Evolutionary conservation across 2,113 vertebrate species (phyloP).

Genomic region (Neolamprologus ventralis): DNA sequence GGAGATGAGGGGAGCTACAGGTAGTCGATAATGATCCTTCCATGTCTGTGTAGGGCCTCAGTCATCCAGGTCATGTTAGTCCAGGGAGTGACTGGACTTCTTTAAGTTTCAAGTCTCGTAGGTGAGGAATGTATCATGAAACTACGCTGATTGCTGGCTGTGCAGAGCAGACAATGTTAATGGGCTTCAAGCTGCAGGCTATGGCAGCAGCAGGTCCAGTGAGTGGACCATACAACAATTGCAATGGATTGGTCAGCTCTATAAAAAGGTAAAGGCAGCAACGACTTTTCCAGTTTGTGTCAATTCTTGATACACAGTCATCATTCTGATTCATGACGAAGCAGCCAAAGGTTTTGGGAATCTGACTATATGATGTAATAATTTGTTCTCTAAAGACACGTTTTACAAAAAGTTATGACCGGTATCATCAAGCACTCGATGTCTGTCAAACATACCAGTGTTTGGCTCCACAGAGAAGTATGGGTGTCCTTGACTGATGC

Average conservation of each 20-base stretch:
- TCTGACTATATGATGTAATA: too few species aligned
- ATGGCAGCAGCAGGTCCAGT: not conserved
- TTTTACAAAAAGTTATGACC: not conserved
- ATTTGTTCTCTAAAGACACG: not conserved
- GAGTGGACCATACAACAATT: not conserved
- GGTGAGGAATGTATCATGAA: not conserved
- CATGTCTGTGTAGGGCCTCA: not conserved
- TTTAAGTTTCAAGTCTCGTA: not conserved
- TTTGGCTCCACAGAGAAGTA: slow-evolving; percentile 97
- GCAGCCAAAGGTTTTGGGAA: accelerated
- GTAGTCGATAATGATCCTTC: not conserved
- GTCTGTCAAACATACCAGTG: slow-evolving; percentile 75
- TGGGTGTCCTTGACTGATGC: slow-evolving; percentile 91
- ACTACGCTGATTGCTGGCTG: not conserved
- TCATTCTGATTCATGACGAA: not conserved
- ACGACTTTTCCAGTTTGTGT: accelerated
- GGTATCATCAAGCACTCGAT: not conserved
- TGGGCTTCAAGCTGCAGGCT: not conserved
- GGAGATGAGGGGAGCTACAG: not conserved
- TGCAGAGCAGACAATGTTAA: not conserved
- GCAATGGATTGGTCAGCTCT: not conserved
- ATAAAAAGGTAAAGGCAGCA: not conserved
- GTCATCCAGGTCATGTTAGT: not conserved
- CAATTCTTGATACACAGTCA: not conserved
- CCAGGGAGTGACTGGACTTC: not conserved